phyloP scores from a whole-genome alignment of 2,888 invertebrate genomes.

The Erynnis tages region DNA sequence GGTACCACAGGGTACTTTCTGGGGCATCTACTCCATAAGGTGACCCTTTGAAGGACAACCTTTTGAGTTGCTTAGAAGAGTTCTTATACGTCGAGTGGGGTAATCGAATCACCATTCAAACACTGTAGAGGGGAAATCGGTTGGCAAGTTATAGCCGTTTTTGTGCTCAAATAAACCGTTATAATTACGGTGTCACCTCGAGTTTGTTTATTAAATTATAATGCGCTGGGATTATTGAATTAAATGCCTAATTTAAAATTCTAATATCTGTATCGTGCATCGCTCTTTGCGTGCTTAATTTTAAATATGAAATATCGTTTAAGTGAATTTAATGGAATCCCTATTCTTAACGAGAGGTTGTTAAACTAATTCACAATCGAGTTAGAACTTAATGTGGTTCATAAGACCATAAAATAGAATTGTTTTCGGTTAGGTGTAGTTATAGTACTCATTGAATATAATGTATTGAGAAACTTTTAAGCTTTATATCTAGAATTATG shows the following conservation, averaged over 20 bases:
- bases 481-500: too few species aligned
- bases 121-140: slow-evolving; percentile 46
- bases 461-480: too few species aligned
- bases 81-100: slow-evolving; percentile 47
- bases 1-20: slow-evolving; percentile 50
- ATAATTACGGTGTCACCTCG: slow-evolving; percentile 32
- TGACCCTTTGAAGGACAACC: slow-evolving; percentile 63
- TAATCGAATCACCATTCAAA: slow-evolving; percentile 57
- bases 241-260: slow-evolving; percentile 33
- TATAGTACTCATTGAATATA: too few species aligned
- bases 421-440: too few species aligned
- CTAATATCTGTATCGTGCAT: slow-evolving; percentile 25
- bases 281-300: slow-evolving; percentile 9
- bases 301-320: slow-evolving; percentile 29
- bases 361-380: slow-evolving; percentile 4
- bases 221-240: slow-evolving; percentile 30
- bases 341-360: slow-evolving; percentile 12
- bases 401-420: too few species aligned
- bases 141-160: slow-evolving; percentile 34
- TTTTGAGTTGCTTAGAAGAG: slow-evolving; percentile 54
- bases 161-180: slow-evolving; percentile 21
- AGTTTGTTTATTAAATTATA: slow-evolving; percentile 29
- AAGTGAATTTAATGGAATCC: slow-evolving; percentile 5
- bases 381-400: too few species aligned
- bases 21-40: slow-evolving; percentile 51